Evolutionary conservation across 2,113 vertebrate species (phyloP).

Genomic region (Protobothrops flavoviridis): DNA sequence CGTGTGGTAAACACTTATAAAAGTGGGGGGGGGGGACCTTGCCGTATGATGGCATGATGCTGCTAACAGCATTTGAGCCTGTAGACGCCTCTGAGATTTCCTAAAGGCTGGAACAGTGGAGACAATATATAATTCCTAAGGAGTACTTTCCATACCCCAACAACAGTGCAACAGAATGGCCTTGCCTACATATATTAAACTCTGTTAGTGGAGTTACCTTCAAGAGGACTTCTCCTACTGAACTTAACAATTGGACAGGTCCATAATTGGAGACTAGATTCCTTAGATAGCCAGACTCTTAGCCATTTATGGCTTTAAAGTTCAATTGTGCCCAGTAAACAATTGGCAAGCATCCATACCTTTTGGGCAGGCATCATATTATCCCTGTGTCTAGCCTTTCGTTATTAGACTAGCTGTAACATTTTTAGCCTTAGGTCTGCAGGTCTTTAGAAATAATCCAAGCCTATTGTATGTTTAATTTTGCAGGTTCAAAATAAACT

Average conservation of each 20-base stretch:
- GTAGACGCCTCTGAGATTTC: neutral
- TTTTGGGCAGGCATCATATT: neutral
- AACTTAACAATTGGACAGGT: neutral
- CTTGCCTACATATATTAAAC: neutral
- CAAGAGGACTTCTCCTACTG: neutral
- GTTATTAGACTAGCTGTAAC: neutral
- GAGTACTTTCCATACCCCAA: neutral
- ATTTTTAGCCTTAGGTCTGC: constrained; percentile 10
- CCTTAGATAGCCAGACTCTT: neutral
- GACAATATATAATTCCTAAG: neutral
- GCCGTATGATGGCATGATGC: neutral
- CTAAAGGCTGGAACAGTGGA: neutral
- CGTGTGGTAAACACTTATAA: neutral
- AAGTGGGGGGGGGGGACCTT: neutral
- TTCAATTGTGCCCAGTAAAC: neutral
- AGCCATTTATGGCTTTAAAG: neutral
- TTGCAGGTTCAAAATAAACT: constrained; percentile 5
- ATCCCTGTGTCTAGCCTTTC: neutral
- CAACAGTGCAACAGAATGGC: neutral
- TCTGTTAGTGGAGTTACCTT: neutral
- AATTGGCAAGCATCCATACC: neutral
- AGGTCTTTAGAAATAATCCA: neutral
- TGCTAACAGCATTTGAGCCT: neutral
- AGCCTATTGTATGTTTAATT: neutral
- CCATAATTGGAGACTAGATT: neutral